Evolutionary conservation across 1,140 invertebrate genomes (phyloP), one percentile per base, ranked within the genome.

Genomic region (Drosophila ercepeae): DNA sequence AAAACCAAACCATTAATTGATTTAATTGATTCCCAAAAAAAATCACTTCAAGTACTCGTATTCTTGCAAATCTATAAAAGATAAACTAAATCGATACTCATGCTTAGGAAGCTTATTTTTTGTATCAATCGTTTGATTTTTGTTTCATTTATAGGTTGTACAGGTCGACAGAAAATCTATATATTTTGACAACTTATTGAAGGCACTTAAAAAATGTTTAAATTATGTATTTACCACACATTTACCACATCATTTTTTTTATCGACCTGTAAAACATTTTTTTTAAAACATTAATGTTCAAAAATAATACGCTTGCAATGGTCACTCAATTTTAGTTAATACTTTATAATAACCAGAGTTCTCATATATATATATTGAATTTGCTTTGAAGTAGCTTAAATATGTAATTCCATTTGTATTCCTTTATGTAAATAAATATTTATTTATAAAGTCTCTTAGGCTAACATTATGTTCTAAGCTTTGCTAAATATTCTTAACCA

Each of bases 321-420:
- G 60, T 73, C 60, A 64, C 57, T 78, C 60, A 45, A 44, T 48
- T 74, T 61, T 54, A 64, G 34, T 78, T 83, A 11, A 61, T 50
- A 57, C 60, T 76, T 76, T 57, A 13, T 19, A 44, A 25, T 19
- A 39, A 50, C 69, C 21, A 52, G 21, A 23, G n/a, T 65, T 68
- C 42, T 11, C 57, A 55, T 48, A 29, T 41, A 21, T 34, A 25
- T 59, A 57, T 63, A 68, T 65, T 78, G 58, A 68, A 53, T 75
- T 70, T 78, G 59, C 74, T 78, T 89, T 75, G 39, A 83, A 55
- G 83, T 88, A 83, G 78, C 78, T 78, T 69, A 64, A 49, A 63
- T 63, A 42, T 57, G 44, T 81, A 78, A 58, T 69, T 61, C 25
- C 14, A 68, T 81, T 75, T 55, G 63, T 70, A 76, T 71, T 77